These are phyloP conservation scores for Lepus townsendii DNA, from an alignment of 2,797 vertebrate species.

Conservation along the genomic window DNA sequence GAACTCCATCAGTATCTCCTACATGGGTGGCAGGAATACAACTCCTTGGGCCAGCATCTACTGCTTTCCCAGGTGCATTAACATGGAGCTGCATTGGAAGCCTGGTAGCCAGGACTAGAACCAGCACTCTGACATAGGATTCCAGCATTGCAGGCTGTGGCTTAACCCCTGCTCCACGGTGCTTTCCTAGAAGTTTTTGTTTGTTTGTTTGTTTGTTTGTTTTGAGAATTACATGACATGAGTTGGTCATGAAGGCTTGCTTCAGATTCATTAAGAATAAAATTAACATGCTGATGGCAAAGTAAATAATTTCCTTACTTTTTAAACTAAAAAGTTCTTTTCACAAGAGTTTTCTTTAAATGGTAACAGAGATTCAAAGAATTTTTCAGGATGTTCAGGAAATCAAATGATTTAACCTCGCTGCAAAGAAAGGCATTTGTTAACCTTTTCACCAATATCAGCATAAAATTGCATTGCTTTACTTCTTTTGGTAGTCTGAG, in stretches of 20 bases:
- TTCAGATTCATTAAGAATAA: conserved; percentile 13
- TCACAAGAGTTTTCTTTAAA: conserved; percentile 1
- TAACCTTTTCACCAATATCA: not conserved
- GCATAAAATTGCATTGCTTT: not conserved
- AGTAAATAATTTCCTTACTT: not conserved
- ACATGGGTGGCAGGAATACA: too few species aligned
- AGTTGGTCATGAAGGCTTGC: not conserved
- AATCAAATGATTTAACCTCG: not conserved
- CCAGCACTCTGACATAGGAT: too few species aligned
- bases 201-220: too few species aligned
- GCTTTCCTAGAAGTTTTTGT: too few species aligned
- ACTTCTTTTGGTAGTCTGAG: not conserved
- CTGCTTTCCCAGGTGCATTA: too few species aligned
- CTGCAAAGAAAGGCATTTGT: not conserved
- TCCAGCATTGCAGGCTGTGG: too few species aligned
- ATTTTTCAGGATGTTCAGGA: not conserved
- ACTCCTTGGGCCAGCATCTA: too few species aligned
- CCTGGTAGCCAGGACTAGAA: too few species aligned
- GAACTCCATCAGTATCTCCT: too few species aligned
- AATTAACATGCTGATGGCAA: not conserved
- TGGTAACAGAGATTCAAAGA: not conserved
- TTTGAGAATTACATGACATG: not conserved
- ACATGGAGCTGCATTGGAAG: too few species aligned
- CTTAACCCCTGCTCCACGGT: too few species aligned
- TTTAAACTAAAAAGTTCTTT: not conserved